Conservation (phyloP, 2,113 vertebrate species). For the Bagarius yarrelli region DNA sequence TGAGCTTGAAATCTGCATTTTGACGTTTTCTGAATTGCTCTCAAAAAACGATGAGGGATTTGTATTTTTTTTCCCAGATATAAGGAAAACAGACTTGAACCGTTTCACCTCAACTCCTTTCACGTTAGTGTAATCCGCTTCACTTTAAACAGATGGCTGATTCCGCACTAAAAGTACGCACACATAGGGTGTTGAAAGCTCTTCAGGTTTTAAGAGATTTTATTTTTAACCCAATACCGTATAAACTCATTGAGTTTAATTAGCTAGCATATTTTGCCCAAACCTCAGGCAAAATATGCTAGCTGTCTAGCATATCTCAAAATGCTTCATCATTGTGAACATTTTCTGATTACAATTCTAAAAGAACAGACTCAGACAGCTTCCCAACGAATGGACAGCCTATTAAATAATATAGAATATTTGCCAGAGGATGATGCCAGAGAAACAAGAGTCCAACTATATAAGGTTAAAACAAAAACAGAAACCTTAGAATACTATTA, state of each 20-base stretch:
- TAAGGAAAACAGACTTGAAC: not conserved
- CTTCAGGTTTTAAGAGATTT: not conserved
- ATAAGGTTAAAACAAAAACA: not conserved
- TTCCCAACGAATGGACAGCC: not conserved
- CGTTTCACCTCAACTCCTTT: not conserved
- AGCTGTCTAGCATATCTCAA: not conserved
- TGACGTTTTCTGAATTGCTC: not conserved
- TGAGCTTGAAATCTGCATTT: not conserved
- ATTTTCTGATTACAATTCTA: not conserved
- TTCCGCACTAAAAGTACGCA: not conserved
- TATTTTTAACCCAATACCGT: not conserved
- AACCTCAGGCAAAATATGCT: not conserved
- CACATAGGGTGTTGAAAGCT: no score
- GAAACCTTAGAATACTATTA: not conserved
- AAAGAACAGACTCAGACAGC: not conserved
- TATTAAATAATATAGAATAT: not conserved
- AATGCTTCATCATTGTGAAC: not conserved
- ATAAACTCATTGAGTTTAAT: not conserved
- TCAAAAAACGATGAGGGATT: not conserved
- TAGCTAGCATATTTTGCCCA: no score
- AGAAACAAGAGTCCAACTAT: not conserved
- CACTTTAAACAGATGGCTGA: not conserved
- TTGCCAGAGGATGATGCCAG: slow-evolving; percentile 10
- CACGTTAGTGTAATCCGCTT: not conserved
- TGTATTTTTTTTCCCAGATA: not conserved